phyloP scores from a whole-genome alignment of 2,797 vertebrate genomes.

The Pampus argenteus region DNA sequence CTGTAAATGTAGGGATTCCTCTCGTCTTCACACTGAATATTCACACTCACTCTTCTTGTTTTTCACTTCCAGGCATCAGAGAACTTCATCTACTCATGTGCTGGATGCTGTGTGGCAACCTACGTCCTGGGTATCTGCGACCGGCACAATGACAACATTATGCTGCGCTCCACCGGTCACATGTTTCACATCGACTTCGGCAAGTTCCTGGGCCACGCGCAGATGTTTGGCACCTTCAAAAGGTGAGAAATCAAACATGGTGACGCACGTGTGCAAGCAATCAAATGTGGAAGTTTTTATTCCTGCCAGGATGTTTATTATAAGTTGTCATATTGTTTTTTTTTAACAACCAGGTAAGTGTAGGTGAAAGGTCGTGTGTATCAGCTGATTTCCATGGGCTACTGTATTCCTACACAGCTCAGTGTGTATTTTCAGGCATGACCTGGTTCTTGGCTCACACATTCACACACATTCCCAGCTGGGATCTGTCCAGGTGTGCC shows the following conservation, averaged over 20 bases:
- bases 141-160: conserved; percentile 98
- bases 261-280: no score
- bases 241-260: conserved; percentile 82
- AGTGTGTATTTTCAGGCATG: conserved; percentile 20
- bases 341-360: not conserved
- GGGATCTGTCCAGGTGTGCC: conserved; percentile 18
- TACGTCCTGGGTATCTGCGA: conserved; percentile 98
- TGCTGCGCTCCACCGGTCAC: conserved; percentile 96
- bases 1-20: not conserved
- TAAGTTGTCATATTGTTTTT: not conserved
- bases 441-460: conserved; percentile 31
- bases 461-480: conserved; percentile 16
- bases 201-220: conserved; percentile 97
- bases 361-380: not conserved
- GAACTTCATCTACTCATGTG: conserved; percentile 99
- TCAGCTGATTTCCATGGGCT: conserved; percentile 1
- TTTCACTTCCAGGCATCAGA: conserved; percentile 89
- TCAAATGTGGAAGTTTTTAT: no score
- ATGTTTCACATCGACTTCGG: conserved; percentile 99
- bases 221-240: conserved; percentile 99
- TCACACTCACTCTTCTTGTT: not conserved
- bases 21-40: not conserved
- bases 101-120: conserved; percentile 98
- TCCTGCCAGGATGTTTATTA: conserved; percentile 14
- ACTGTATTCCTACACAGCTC: not conserved